Evolutionary conservation across 2,797 vertebrate species (phyloP).

Genomic region (Coendou prehensilis): DNA sequence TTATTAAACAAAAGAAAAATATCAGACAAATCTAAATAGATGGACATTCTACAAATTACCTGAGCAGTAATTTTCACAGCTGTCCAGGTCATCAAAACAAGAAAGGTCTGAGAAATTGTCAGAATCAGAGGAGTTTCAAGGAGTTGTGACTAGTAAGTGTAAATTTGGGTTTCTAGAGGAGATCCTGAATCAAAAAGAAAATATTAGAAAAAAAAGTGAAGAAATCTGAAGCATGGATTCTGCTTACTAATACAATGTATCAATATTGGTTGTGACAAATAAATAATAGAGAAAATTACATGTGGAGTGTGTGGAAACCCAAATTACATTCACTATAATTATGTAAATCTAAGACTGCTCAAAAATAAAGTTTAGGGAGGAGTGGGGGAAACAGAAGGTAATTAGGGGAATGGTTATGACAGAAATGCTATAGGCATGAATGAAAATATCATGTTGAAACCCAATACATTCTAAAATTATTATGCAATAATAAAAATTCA

Average conservation of each 20-base stretch:
- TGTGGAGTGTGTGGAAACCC: background rate
- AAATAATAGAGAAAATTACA: background rate
- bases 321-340: background rate
- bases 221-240: background rate
- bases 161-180: background rate
- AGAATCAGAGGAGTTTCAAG: background rate
- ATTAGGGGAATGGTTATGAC: background rate
- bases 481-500: background rate
- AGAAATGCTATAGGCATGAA: background rate
- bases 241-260: background rate
- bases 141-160: background rate
- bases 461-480: background rate
- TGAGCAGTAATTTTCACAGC: background rate
- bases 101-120: background rate
- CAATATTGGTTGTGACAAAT: background rate
- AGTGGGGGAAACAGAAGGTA: background rate
- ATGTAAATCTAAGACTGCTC: background rate
- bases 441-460: background rate
- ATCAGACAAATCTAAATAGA: background rate
- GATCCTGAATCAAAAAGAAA: background rate
- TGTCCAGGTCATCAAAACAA: background rate
- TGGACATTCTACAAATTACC: background rate
- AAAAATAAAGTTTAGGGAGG: background rate
- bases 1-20: conserved; percentile 4
- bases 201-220: background rate